These are phyloP conservation scores for Arion vulgaris DNA, from an alignment of 1,140 invertebrate species.

Conservation along the genomic window DNA sequence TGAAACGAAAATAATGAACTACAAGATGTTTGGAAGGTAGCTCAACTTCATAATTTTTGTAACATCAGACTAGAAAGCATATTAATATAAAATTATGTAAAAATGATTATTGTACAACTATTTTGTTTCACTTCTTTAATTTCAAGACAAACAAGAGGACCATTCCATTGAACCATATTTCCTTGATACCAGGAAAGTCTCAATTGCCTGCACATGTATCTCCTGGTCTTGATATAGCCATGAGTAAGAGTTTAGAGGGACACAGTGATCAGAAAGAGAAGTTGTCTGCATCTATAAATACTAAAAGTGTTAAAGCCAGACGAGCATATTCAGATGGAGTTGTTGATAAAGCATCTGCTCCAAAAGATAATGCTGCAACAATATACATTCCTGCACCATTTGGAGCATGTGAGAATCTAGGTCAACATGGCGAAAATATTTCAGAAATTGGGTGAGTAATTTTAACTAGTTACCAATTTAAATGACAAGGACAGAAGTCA, in stretches of 20 bases:
- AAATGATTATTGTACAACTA: no score
- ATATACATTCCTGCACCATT: not conserved
- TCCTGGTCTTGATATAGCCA: not conserved
- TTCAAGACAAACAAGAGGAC: not conserved
- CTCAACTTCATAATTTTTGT: no score
- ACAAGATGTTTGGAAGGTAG: no score
- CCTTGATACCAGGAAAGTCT: not conserved
- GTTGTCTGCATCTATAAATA: not conserved
- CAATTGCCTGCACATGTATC: not conserved
- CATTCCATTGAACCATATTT: not conserved
- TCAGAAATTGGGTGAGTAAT: not conserved
- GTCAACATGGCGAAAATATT: not conserved
- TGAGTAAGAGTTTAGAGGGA: not conserved
- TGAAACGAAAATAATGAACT: no score
- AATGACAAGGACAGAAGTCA: no score
- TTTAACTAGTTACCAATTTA: no score
- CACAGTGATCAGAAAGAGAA: not conserved
- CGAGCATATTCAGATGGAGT: slow-evolving; percentile 9
- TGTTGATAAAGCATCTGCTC: not conserved
- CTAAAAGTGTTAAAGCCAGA: not conserved
- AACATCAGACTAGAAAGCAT: no score
- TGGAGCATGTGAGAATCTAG: not conserved
- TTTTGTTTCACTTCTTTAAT: not conserved
- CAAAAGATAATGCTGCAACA: not conserved
- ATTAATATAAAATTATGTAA: no score